A percentile compares a stretch with the other conserved stretches of the same genome.
Evolutionary conservation across 2,888 invertebrate species (phyloP).

Genomic region (Adelognathus sp.): DNA sequence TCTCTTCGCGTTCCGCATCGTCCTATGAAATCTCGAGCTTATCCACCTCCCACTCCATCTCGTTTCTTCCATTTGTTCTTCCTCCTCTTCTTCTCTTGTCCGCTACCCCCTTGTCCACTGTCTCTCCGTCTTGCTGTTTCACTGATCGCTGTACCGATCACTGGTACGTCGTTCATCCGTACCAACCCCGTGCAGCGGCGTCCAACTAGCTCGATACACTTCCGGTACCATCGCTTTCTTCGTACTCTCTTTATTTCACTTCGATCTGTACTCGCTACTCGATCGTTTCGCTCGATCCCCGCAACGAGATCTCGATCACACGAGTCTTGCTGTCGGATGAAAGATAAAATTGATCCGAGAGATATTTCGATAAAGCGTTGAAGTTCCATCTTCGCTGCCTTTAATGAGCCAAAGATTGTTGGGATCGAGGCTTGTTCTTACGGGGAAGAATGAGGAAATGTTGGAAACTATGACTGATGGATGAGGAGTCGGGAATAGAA

Average conservation of each 20-base stretch:
- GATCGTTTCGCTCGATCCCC: conserved; percentile 5
- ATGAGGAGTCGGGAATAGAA: too few relatives aligned
- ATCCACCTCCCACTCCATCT: conserved; percentile 54
- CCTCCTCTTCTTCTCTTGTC: conserved; percentile 19
- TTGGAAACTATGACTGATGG: too few relatives aligned
- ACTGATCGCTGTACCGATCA: conserved; percentile 52
- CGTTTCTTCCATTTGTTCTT: conserved; percentile 31
- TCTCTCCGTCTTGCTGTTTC: conserved; percentile 33
- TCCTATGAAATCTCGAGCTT: conserved; percentile 58
- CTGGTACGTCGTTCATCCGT: conserved; percentile 37
- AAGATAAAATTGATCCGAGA: too few relatives aligned
- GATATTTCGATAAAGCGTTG: too few relatives aligned
- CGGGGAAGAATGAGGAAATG: too few relatives aligned
- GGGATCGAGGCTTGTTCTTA: too few relatives aligned
- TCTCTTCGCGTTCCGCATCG: conserved; percentile 62
- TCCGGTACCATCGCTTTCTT: conserved; percentile 40
- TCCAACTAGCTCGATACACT: conserved; percentile 42
- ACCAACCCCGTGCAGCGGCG: conserved; percentile 20
- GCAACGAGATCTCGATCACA: not conserved
- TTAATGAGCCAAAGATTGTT: too few relatives aligned
- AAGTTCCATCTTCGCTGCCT: too few relatives aligned
- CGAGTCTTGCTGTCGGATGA: not conserved
- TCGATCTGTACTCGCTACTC: conserved; percentile 8
- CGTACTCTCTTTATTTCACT: not conserved
- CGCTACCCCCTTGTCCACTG: conserved; percentile 2